Conservation (phyloP, 2,797 vertebrate genomes). For the Sarcoramphus papa region DNA sequence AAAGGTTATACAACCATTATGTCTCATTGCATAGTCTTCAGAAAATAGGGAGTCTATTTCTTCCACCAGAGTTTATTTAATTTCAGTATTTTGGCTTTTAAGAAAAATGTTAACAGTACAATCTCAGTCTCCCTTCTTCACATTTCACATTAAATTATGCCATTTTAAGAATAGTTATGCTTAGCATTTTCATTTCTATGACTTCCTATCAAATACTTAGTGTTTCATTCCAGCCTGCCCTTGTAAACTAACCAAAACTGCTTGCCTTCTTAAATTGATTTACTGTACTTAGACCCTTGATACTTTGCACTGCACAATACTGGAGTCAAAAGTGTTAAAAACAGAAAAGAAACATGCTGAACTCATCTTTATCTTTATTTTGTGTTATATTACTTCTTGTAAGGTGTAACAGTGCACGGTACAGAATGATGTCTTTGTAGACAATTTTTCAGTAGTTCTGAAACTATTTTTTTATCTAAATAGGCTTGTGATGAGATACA, state of each 20-base stretch:
- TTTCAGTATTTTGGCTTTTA: not conserved
- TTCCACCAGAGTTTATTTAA: not conserved
- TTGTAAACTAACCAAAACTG: not conserved
- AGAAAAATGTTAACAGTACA: not conserved
- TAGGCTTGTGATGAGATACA: not conserved
- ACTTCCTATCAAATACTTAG: not conserved
- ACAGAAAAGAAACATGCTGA: not conserved
- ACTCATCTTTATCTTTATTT: not conserved
- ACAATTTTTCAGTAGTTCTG: not conserved
- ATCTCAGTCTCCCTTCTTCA: not conserved
- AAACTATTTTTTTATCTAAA: not conserved
- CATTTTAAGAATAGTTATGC: not conserved
- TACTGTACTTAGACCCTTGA: not conserved
- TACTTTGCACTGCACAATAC: not conserved
- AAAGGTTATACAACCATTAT: not conserved
- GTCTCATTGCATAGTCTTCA: not conserved
- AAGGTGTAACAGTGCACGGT: rapidly evolving
- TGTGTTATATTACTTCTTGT: not conserved
- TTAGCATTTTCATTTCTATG: not conserved
- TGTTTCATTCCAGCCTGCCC: not conserved
- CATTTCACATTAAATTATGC: not conserved
- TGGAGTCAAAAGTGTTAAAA: not conserved
- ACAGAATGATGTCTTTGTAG: not conserved
- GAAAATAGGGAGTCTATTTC: not conserved
- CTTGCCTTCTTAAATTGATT: not conserved